A percentile compares a stretch with the other conserved stretches of the same genome.
Evolutionary conservation across 1,140 invertebrate genomes (phyloP).

Genomic region (Steinernema khuongi): DNA sequence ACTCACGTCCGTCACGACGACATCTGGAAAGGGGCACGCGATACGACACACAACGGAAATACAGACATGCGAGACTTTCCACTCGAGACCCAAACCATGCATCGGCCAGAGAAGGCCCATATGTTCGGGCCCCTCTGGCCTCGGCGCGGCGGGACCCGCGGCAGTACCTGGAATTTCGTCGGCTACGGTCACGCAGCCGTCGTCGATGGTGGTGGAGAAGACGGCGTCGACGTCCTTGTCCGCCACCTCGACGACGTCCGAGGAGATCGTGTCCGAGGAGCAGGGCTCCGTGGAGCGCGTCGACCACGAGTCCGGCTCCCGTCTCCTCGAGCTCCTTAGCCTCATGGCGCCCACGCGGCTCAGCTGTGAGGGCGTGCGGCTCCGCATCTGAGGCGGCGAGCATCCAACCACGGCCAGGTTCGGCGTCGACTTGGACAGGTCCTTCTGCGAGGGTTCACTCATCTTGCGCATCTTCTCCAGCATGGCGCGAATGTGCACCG

Average conservation of each 20-base stretch:
- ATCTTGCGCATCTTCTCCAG: not conserved
- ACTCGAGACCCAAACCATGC: too few species aligned
- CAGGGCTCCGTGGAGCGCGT: not conserved
- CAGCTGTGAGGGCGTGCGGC: not conserved
- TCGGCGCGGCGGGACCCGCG: not conserved
- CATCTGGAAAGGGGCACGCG: conserved; percentile 8
- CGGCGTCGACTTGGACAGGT: not conserved
- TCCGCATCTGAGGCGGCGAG: too few species aligned
- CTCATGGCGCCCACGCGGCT: not conserved
- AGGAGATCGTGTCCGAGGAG: not conserved
- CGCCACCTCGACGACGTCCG: not conserved
- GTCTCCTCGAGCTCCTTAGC: not conserved
- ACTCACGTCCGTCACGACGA: not conserved
- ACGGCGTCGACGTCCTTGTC: not conserved
- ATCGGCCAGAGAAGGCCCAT: too few species aligned
- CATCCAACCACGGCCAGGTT: not conserved
- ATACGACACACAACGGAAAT: not conserved
- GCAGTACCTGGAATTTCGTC: conserved; percentile 3
- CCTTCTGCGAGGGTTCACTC: not conserved
- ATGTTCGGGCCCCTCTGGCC: too few species aligned
- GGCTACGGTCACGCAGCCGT: not conserved
- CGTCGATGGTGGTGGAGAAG: not conserved
- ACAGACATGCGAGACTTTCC: not conserved
- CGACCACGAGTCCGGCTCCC: not conserved
- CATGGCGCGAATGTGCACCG: not conserved